These are phyloP conservation scores for Sinohyriopsis cumingii DNA, from an alignment of 2,888 invertebrate genomes.

Conservation along the genomic window DNA sequence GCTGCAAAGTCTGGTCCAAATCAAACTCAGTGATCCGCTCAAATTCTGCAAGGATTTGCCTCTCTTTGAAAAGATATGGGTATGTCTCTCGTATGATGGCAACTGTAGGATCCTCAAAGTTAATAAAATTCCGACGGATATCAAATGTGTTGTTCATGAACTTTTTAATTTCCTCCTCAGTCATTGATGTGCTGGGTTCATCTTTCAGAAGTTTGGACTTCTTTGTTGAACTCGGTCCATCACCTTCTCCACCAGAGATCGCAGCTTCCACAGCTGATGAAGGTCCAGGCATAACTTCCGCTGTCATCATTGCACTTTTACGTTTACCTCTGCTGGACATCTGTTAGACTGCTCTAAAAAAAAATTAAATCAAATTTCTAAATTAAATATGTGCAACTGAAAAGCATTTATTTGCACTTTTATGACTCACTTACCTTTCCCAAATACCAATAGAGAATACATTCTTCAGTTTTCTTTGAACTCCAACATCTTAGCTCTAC, in stretches of 20 bases:
- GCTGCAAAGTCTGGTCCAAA: slow-evolving; percentile 62
- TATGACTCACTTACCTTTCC: too few relatives aligned
- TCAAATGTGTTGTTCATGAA: slow-evolving; percentile 64
- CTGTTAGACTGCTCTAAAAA: too few relatives aligned
- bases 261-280: slow-evolving; percentile 49
- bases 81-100: slow-evolving; percentile 57
- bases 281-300: slow-evolving; percentile 55
- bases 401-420: too few relatives aligned
- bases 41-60: slow-evolving; percentile 61
- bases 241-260: slow-evolving; percentile 26
- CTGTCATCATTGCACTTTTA: slow-evolving; percentile 58
- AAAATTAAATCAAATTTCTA: too few relatives aligned
- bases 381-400: too few relatives aligned
- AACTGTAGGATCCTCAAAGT: slow-evolving; percentile 60
- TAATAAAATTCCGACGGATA: slow-evolving; percentile 57
- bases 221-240: slow-evolving; percentile 30
- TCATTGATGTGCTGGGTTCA: slow-evolving; percentile 32
- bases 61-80: slow-evolving; percentile 59
- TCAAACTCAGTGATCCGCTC: slow-evolving; percentile 62
- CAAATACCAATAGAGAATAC: too few relatives aligned
- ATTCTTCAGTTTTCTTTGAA: too few relatives aligned
- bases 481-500: too few relatives aligned
- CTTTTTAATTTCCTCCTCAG: slow-evolving; percentile 54
- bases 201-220: slow-evolving; percentile 33
- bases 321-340: slow-evolving; percentile 55